Evolutionary conservation across 2,797 vertebrate species (phyloP).

Genomic region (Onychomys leucogaster): DNA sequence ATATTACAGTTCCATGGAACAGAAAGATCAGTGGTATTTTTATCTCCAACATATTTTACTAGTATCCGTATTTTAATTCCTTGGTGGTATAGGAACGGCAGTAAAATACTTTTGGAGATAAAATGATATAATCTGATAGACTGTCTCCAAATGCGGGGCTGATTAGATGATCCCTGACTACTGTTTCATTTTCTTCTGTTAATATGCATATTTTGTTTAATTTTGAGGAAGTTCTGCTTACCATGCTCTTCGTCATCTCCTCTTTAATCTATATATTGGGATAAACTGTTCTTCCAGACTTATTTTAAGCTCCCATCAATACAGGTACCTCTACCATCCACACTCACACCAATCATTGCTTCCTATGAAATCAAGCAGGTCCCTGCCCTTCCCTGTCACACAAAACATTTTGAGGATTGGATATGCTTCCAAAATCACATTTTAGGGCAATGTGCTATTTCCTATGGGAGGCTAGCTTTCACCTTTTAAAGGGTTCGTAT

Average conservation of each 20-base stretch:
- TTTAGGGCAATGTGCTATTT: not conserved
- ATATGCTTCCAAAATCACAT: not conserved
- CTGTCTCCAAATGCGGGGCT: not conserved
- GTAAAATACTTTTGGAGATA: too few relatives aligned
- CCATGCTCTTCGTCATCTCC: not conserved
- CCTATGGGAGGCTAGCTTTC: not conserved
- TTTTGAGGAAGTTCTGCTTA: not conserved
- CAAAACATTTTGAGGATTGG: not conserved
- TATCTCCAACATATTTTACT: slow-evolving; percentile 81
- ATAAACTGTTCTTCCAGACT: not conserved
- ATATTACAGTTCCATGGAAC: not conserved
- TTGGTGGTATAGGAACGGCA: not conserved
- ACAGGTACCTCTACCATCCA: not conserved
- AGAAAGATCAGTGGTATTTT: not conserved
- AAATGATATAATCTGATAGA: not conserved
- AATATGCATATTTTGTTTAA: not conserved
- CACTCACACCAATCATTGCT: not conserved
- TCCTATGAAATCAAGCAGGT: not conserved
- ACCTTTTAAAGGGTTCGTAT: too few relatives aligned
- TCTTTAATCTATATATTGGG: not conserved
- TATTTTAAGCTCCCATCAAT: not conserved
- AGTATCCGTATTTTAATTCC: not conserved
- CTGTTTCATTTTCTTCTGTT: not conserved
- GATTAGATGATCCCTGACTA: not conserved
- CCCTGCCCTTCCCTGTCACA: not conserved